A percentile compares a stretch with the other conserved stretches of the same genome.
phyloP scores from a whole-genome alignment of 2,888 invertebrate genomes.

The Gastrophysa polygoni region DNA sequence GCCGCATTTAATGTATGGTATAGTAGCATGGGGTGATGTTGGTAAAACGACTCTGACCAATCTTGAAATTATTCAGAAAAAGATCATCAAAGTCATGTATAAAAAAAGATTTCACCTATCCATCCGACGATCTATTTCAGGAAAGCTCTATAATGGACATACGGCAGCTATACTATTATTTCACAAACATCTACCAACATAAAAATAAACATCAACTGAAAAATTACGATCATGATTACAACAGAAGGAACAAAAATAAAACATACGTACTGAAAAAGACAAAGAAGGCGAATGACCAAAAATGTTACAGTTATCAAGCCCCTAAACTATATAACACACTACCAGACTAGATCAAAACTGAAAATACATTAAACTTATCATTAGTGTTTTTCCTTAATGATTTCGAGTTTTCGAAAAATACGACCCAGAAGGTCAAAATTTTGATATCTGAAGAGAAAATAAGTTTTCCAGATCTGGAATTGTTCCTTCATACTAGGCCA shows the following conservation, averaged over 20 bases:
- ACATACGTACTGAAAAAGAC: conserved; percentile 4
- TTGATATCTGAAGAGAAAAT: no score
- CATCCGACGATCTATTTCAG: conserved; percentile 10
- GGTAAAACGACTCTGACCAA: not conserved
- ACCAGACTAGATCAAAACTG: not conserved
- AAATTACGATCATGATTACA: conserved; percentile 4
- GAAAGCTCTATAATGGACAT: conserved; percentile 3
- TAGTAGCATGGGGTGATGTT: conserved; percentile 1
- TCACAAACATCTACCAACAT: conserved; percentile 2
- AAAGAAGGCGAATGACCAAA: conserved; percentile 1
- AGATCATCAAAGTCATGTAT: conserved; percentile 3
- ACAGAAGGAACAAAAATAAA: conserved; percentile 5
- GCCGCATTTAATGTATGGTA: conserved; percentile 7
- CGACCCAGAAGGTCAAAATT: no score
- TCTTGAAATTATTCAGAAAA: not conserved
- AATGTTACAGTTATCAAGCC: conserved; percentile 8
- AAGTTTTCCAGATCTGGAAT: no score
- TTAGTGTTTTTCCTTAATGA: not conserved
- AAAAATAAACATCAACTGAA: conserved; percentile 3
- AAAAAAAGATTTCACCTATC: conserved; percentile 5
- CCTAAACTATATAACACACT: conserved; percentile 5
- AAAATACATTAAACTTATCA: not conserved
- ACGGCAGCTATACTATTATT: not conserved
- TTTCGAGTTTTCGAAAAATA: conserved; percentile 2
- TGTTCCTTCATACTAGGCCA: no score